Base-by-base conservation (phyloP, 2,113 vertebrate species). In the Pseudolaguvia tuberculata region DNA sequence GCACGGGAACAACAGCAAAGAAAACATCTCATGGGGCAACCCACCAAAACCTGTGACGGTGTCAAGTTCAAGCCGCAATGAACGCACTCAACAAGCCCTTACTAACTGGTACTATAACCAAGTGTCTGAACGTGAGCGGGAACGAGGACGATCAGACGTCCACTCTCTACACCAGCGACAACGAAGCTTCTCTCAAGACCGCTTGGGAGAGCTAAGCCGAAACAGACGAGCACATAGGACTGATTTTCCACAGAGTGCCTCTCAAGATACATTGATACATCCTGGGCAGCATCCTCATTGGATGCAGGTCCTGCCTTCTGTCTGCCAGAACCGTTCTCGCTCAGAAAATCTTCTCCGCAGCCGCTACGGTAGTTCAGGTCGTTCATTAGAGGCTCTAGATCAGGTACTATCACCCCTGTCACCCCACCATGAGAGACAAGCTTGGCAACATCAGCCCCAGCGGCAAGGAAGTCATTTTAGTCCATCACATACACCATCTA, bases 121-220 rank as follows among this genome's bases (percentile, higher is more conserved):
- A 84, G 87, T 89, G 53, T 89, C 93, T 0, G 91, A 94, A 81
- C 92, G 90, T 61, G 63, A 94, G 80, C 91, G 90, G 68, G 68
- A 70, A 10, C 67, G 72, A 3, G 70, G 76, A 6, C 78, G 90
- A 65, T 72, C 92, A 0, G 87, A 83, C 29, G 65, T 47, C 39
- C 87, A 76, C 73, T 91, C 84, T 84, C 89, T 94, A 87, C 90
- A 92, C 0, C 91, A 90, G 6, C 91, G 94, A n/a, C 92, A 92
- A 83, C 93, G 96, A 83, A 97, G 95, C 83, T 93, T 90, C 84
- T 98, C 96, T 42, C 95, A 98, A 81, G 96, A 98, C 75, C 90
- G 95, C 14, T 82, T 98, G 57, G 94, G 91, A 0, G 91, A 93
- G n/a, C 52, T 79, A 0, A 76, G 73, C 23, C 45, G 2, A n/a